A percentile compares a stretch with the other conserved stretches of the same genome.
Conservation (phyloP, 2,113 vertebrate genomes). For the Cromileptes altivelis region DNA sequence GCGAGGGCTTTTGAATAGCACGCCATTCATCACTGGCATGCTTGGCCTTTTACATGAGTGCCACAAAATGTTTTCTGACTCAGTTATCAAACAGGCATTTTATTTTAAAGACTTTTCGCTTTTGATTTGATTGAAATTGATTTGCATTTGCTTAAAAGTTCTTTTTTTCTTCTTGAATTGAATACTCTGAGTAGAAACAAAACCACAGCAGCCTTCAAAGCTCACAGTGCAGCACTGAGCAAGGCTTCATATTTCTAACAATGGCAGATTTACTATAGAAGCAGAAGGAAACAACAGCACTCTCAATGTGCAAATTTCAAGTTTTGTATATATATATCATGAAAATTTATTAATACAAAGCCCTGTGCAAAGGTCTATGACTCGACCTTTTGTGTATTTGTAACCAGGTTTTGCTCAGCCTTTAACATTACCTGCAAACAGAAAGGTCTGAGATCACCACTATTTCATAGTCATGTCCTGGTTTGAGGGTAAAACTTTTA, state of each 20-base stretch:
- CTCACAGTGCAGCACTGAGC: neutral
- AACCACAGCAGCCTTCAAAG: constrained; percentile 9
- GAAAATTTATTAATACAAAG: neutral
- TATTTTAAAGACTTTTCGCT: constrained; percentile 34
- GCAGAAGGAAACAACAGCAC: neutral
- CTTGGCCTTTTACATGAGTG: constrained; percentile 63
- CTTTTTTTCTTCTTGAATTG: neutral
- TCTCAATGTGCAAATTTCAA: neutral
- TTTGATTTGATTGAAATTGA: constrained; percentile 48
- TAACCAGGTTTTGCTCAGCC: too few relatives aligned
- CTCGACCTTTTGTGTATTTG: too few relatives aligned
- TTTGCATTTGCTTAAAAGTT: constrained; percentile 39
- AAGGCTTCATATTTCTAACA: neutral
- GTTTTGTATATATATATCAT: neutral
- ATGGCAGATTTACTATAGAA: neutral
- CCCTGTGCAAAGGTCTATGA: too few relatives aligned
- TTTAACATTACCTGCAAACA: too few relatives aligned
- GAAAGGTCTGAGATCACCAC: too few relatives aligned
- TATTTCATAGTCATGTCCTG: too few relatives aligned
- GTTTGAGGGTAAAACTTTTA: too few relatives aligned
- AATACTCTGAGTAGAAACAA: constrained; percentile 18
- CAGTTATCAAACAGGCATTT: constrained; percentile 45
- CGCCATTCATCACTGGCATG: constrained; percentile 62
- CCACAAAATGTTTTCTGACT: constrained; percentile 49
- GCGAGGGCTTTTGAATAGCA: constrained; percentile 46